phyloP scores from a whole-genome alignment of 1,140 invertebrate species.

The Drosophila bocqueti region DNA sequence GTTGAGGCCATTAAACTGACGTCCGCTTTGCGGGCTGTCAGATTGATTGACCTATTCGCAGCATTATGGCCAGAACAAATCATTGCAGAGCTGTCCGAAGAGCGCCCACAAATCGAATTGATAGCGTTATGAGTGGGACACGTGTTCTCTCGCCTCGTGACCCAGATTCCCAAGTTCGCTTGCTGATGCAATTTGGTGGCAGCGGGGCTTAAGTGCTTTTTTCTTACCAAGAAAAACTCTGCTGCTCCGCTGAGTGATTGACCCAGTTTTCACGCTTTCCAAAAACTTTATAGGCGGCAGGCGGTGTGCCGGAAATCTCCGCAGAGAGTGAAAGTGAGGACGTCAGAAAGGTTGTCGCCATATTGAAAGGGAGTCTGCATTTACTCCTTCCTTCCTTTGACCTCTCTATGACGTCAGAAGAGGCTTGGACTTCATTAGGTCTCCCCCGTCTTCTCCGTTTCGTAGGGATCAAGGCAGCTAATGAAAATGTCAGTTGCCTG shows the following conservation, averaged over 20 bases:
- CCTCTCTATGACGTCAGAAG: constrained; percentile 39
- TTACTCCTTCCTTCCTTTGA: constrained; percentile 23
- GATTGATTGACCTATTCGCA: constrained; percentile 26
- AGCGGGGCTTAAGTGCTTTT: constrained; percentile 58
- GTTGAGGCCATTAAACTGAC: constrained; percentile 45
- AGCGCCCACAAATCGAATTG: constrained; percentile 33
- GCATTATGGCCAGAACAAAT: constrained; percentile 29
- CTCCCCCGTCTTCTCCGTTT: constrained; percentile 30
- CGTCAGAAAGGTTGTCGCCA: constrained; percentile 52
- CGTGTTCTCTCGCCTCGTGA: constrained; percentile 41
- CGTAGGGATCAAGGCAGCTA: constrained; percentile 45
- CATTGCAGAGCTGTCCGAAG: constrained; percentile 10
- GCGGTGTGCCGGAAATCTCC: background rate
- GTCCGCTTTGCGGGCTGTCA: constrained; percentile 8
- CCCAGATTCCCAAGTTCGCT: constrained; percentile 39
- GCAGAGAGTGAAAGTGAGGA: constrained; percentile 18
- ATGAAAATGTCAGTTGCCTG: constrained; percentile 58
- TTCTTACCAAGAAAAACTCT: constrained; percentile 25
- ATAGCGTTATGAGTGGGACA: constrained; percentile 45
- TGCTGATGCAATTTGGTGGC: constrained; percentile 49
- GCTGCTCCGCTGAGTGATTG: constrained; percentile 56
- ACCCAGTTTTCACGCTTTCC: constrained; percentile 58
- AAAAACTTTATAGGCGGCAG: constrained; percentile 6
- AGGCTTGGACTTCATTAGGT: constrained; percentile 39
- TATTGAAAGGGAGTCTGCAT: constrained; percentile 33